Base-by-base conservation (phyloP, 2,113 vertebrate genomes). In the Thamnaconus septentrionalis region DNA sequence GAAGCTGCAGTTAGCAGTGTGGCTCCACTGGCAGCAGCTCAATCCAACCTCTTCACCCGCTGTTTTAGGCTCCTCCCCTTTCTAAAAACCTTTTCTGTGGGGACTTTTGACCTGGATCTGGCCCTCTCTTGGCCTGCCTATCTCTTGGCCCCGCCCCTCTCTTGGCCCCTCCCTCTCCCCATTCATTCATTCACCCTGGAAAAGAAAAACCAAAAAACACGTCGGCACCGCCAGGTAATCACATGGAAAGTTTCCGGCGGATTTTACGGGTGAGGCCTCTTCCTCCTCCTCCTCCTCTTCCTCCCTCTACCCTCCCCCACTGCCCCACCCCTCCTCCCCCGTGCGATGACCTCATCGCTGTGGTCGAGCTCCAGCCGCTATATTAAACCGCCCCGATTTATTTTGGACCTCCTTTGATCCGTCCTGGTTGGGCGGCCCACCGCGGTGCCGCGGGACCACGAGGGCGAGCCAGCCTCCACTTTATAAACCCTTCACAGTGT, bases 381-480 rank as follows among this genome's bases (percentile, higher is more conserved):
- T 81, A 88, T 82, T 84, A 85, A 89, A 88, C 78, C 66, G 47
- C 59, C 48, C 78, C 39, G 54, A 61, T 84, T 84, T 87, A 84
- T 88, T 88, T 87, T 79, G 2, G 41, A 63, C 54, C 41, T 54
- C 4, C 57, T 89, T 88, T 89, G 83, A 88, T 87, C 84, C 50
- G 43, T 66, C 57, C 71, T 79, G 3, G 71, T 85, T 78, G 74
- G 76, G 74, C 71, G 50, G 73, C 78, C 59, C n/a, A 66, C 80
- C 63, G 10, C 80, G 53, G 78, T 47, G 77, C 79, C 73, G 46
- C 76, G 51, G 73, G 61, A 66, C 79, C 69, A 46, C 43, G 57
- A 66, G 78, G 51, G 65, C 73, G 18, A 43, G 61, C 71, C 79
- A 77, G 78, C 73, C 73, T 65, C 61, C 56, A 56, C 85, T 83